Conservation (phyloP, 2,888 invertebrate species). For the Brachylomia viminalis region DNA sequence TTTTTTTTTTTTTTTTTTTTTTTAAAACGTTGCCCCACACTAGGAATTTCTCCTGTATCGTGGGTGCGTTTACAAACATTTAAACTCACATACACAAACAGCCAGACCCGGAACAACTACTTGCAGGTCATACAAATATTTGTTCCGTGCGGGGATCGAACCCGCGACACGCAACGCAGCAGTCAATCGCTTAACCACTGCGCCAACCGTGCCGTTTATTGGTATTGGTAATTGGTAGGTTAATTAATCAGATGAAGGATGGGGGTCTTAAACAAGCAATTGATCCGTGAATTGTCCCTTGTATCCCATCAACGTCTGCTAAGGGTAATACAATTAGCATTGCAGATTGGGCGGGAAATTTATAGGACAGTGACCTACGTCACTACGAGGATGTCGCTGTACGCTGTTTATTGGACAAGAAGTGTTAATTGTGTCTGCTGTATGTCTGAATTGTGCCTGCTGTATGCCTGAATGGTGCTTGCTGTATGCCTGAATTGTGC, state of each 20-base stretch:
- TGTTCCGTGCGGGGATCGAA: too few species aligned
- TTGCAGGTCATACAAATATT: too few species aligned
- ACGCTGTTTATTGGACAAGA: background rate
- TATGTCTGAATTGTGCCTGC: background rate
- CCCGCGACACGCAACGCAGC: too few species aligned
- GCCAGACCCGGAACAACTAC: too few species aligned
- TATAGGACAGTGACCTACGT: slow-evolving; percentile 7
- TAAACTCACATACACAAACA: too few species aligned
- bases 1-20: too few species aligned
- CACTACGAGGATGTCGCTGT: background rate
- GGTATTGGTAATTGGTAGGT: background rate
- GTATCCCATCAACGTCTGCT: slow-evolving; percentile 14
- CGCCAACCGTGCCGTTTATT: too few species aligned
- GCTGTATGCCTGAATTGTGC: background rate
- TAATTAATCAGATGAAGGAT: slow-evolving; percentile 16
- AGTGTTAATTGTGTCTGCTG: background rate
- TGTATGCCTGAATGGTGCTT: background rate
- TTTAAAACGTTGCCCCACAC: too few species aligned
- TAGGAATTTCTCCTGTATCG: too few species aligned
- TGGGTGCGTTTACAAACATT: too few species aligned
- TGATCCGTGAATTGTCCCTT: slow-evolving; percentile 8
- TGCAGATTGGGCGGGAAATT: slow-evolving; percentile 32
- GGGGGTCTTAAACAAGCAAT: slow-evolving; percentile 26
- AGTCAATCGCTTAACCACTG: too few species aligned
- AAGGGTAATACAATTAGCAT: slow-evolving; percentile 24